Evolutionary conservation across 2,797 vertebrate species (phyloP), one percentile per base, ranked within the genome.

Genomic region (Phoxinus dragarum): DNA sequence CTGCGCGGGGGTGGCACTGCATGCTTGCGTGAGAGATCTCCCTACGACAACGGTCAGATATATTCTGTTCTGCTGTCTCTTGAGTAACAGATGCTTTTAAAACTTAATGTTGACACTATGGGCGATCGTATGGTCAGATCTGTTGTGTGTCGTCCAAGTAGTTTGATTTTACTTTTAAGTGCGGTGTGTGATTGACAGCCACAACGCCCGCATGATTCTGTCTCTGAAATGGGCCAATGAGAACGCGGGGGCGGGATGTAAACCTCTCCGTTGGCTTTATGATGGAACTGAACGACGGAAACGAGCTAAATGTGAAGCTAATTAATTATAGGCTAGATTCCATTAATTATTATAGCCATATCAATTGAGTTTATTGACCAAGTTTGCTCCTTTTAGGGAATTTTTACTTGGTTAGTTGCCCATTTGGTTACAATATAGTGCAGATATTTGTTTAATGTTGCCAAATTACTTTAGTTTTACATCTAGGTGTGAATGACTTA

Each of bases 151-250:
- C 44, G 74, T 73, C 49, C 31, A 42, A 74, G 88, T 71, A 87
- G 87, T 90, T 90, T 86, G 86, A 89, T 89, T 88, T 90, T 90
- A 89, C 87, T 93, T 93, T 89, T 86, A 80, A n/a, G 89, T 90
- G 82, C 86, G 88, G 88, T 66, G 64, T 87, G 81, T 95, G 94
- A 94, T 94, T 95, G 94, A 94, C 94, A 93, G 92, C 88, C 88
- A 82, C 88, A 73, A 89, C 90, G 90, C 92, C 94, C 93, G 93
- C 94, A 91, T 80, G 88, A 89, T 69, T 82, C 85, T 67, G 88
- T 80, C 88, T 86, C 86, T 64, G 54, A 79, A 89, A 88, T 59
- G 27, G 81, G 81, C 92, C 92, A 92, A 92, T 93, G 82, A 86
- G 83, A 89, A 84, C 27, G 69, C 83, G 87, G 85, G 86, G 91